Evolutionary conservation across 1,140 invertebrate species (phyloP).

Genomic region (Atta texana): DNA sequence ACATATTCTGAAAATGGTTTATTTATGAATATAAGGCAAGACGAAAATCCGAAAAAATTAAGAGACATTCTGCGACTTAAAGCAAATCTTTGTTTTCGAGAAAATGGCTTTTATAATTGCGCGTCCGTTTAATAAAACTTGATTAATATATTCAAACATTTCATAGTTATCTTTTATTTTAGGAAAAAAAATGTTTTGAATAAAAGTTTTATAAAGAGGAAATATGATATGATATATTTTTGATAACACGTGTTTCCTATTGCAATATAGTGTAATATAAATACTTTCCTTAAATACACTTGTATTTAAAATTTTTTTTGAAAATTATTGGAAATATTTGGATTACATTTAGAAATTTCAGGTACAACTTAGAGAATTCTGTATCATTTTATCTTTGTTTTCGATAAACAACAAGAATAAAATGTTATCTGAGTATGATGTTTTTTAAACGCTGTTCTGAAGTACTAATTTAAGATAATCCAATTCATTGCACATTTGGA

Average conservation of each 20-base stretch:
- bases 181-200: not conserved
- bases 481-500: not conserved
- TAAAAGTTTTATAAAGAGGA: not conserved
- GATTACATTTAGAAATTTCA: not conserved
- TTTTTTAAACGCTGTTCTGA: not conserved
- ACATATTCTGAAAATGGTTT: too few relatives aligned
- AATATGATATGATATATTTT: constrained; percentile 1
- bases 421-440: too few relatives aligned
- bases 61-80: not conserved
- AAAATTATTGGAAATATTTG: not conserved
- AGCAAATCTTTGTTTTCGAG: not conserved
- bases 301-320: too few relatives aligned
- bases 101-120: not conserved
- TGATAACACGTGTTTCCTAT: not conserved
- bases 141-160: not conserved
- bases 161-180: not conserved
- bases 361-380: too few relatives aligned
- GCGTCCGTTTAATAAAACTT: not conserved
- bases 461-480: not conserved
- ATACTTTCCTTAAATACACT: not conserved
- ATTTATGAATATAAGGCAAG: not conserved
- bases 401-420: too few relatives aligned
- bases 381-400: too few relatives aligned
- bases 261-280: not conserved
- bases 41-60: too few relatives aligned